These are phyloP conservation scores for Antennarius maculatus DNA, from an alignment of 2,797 vertebrate genomes.

Conservation along the genomic window DNA sequence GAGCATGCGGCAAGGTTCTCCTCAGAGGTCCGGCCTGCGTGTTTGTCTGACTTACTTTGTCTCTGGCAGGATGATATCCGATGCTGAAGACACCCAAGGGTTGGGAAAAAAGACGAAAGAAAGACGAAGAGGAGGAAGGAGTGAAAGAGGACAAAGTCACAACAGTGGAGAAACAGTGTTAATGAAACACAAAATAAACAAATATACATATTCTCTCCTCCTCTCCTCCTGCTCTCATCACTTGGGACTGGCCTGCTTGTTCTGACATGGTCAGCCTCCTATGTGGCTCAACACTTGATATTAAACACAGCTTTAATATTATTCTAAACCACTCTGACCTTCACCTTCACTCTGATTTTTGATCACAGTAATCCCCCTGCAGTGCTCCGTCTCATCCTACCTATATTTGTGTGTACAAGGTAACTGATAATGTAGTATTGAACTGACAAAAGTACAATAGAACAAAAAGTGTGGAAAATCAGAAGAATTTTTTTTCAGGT, in stretches of 20 bases:
- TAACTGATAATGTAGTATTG: constrained; percentile 8
- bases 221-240: constrained; percentile 29
- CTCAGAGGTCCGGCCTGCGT: constrained; percentile 65
- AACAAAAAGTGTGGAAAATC: neutral
- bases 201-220: constrained; percentile 15
- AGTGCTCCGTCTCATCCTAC: constrained; percentile 7
- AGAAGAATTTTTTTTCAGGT: neutral
- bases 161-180: constrained; percentile 52
- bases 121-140: constrained; percentile 14
- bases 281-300: constrained; percentile 23
- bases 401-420: constrained; percentile 34
- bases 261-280: constrained; percentile 12
- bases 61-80: constrained; percentile 71
- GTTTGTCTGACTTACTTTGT: constrained; percentile 73
- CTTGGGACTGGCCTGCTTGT: constrained; percentile 1
- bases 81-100: constrained; percentile 67
- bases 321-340: constrained; percentile 24
- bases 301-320: constrained; percentile 18
- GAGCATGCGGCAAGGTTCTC: constrained; percentile 74
- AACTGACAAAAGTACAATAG: neutral
- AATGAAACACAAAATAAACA: constrained; percentile 55
- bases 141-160: constrained; percentile 34
- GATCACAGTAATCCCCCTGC: neutral
- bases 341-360: constrained; percentile 13
- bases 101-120: constrained; percentile 43